A percentile compares a stretch with the other conserved stretches of the same genome.
Evolutionary conservation across 1,140 invertebrate species (phyloP).

Genomic region (Ctenoplectra terminalis): DNA sequence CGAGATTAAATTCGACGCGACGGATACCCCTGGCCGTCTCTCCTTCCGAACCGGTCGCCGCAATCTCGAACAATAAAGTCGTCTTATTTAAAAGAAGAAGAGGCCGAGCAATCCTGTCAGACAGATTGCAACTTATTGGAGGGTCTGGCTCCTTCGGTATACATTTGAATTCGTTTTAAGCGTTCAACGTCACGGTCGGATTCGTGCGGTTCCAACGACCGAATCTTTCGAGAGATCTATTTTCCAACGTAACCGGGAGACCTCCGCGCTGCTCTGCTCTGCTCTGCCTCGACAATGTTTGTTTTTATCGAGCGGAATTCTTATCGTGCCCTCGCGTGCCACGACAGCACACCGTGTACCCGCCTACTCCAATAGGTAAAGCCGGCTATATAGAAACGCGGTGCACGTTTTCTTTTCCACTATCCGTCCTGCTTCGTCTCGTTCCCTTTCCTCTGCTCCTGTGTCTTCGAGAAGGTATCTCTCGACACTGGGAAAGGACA

Average conservation of each 20-base stretch:
- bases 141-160: constrained; percentile 2
- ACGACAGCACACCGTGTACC: constrained; percentile 29
- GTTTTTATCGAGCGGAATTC: constrained; percentile 69
- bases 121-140: constrained; percentile 43
- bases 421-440: not conserved
- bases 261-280: not conserved
- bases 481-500: constrained; percentile 16
- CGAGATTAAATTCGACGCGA: no score
- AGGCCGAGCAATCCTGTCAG: constrained; percentile 19
- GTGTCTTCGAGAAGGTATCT: constrained; percentile 8
- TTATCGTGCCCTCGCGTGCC: constrained; percentile 66
- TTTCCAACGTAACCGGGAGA: not conserved
- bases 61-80: constrained; percentile 46
- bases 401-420: constrained; percentile 18
- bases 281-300: constrained; percentile 55
- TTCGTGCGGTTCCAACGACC: not conserved
- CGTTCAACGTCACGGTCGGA: constrained; percentile 14
- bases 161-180: constrained; percentile 60
- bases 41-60: not conserved
- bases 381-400: constrained; percentile 24
- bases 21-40: constrained; percentile 29
- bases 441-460: not conserved
- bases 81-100: constrained; percentile 40
- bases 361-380: constrained; percentile 34
- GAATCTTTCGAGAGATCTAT: constrained; percentile 42